phyloP scores from a whole-genome alignment of 2,888 invertebrate genomes.

The Scelioninae gen. 1 region DNA sequence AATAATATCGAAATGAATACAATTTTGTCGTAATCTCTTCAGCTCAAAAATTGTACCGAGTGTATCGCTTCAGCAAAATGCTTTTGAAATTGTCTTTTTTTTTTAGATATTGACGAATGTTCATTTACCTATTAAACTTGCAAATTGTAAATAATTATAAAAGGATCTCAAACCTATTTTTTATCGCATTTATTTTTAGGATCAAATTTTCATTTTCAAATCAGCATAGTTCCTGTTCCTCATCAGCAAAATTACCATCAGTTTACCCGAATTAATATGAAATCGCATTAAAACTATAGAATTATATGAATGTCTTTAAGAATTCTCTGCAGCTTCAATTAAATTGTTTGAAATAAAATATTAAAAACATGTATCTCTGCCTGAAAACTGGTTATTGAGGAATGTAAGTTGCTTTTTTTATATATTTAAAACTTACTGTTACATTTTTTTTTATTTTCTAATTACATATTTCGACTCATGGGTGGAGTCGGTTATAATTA shows the following conservation, averaged over 20 bases:
- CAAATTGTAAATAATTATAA: too few relatives aligned
- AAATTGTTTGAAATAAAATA: slow-evolving; percentile 29
- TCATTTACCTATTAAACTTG: too few relatives aligned
- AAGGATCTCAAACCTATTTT: too few relatives aligned
- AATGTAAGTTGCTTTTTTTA: slow-evolving; percentile 35
- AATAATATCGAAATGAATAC: too few relatives aligned
- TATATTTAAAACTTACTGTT: slow-evolving; percentile 22
- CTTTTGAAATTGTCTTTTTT: too few relatives aligned
- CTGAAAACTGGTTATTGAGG: slow-evolving; percentile 24
- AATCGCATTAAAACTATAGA: not conserved
- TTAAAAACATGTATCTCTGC: slow-evolving; percentile 16
- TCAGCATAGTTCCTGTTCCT: slow-evolving; percentile 3
- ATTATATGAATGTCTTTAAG: slow-evolving; percentile 19
- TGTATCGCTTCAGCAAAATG: too few relatives aligned
- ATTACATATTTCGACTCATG: not conserved
- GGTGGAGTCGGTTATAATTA: too few relatives aligned
- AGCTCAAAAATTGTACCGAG: too few relatives aligned
- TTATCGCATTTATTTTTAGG: too few relatives aligned
- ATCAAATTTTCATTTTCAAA: not conserved
- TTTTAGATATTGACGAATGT: too few relatives aligned
- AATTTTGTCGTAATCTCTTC: too few relatives aligned
- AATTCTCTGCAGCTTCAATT: slow-evolving; percentile 3
- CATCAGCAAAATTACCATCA: slow-evolving; percentile 21
- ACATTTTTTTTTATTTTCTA: slow-evolving; percentile 12
- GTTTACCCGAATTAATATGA: slow-evolving; percentile 14